Conservation (phyloP, 1,140 invertebrate genomes). For the Fopius arisanus region DNA sequence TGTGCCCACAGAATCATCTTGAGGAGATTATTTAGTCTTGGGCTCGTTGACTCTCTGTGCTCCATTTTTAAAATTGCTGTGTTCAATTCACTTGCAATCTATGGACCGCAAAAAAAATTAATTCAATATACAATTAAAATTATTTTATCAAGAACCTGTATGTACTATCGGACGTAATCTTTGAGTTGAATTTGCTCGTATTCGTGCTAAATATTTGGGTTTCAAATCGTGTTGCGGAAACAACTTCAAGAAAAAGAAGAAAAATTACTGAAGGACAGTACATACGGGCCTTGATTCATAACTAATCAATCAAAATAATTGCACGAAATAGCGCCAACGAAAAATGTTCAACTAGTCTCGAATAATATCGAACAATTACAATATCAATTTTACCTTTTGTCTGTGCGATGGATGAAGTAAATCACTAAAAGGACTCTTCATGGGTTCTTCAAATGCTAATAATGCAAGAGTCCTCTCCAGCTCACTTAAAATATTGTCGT, state of each 20-base stretch:
- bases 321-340: no score
- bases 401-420: constrained; percentile 90
- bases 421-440: constrained; percentile 93
- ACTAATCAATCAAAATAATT: no score
- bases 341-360: constrained; percentile 8
- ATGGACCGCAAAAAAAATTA: constrained; percentile 45
- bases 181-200: no score
- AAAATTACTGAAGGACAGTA: no score
- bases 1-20: constrained; percentile 96
- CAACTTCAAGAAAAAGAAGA: no score
- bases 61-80: constrained; percentile 93
- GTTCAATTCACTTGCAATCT: constrained; percentile 97
- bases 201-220: no score
- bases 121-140: constrained; percentile 11
- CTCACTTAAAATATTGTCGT: constrained; percentile 79
- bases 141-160: neutral
- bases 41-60: constrained; percentile 86
- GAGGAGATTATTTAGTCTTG: constrained; percentile 88
- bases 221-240: no score
- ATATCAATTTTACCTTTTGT: constrained; percentile 78
- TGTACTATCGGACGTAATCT: no score
- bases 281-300: no score
- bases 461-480: constrained; percentile 90
- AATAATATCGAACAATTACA: neutral
- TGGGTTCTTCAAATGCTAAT: constrained; percentile 95